Base-by-base conservation (phyloP, 1,140 invertebrate genomes). In the Meloidogyne chitwoodi region DNA sequence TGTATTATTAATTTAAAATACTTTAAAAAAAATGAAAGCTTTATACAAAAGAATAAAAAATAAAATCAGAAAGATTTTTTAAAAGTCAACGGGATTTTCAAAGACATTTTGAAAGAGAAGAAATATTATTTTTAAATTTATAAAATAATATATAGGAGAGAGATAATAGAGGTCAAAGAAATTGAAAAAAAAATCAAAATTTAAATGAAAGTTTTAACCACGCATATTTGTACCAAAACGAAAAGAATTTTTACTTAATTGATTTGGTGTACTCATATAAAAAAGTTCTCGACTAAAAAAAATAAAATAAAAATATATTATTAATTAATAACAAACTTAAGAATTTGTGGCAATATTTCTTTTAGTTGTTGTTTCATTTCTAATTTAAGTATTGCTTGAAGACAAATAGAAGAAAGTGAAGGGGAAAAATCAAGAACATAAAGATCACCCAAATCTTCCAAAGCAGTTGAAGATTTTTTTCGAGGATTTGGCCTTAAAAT, bases 371-470 rank as follows among this genome's bases (percentile, higher is more conserved):
- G 61, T 11, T 67, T 31, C 22, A 78, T 34, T 24, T 67, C 67
- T 11, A 31, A 71, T 19, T 68, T 38, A 41, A 78, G 24, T n/a
- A 78, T 44, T n/a, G 77, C 75, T 24, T 80, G 12, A n/a, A 34
- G 24, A 66, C 77, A 78, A 22, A 78, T 29, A 8, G 78, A 29
- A 26, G 29, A 44, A 34, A 78, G 74, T 24, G 75, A 74, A 38
- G 77, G 77, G 6, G 65, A 27, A 19, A 79, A 83, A 66, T 81
- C 80, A 14, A 81, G 65, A 26, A 81, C 78, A 61, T 63, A 80
- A 41, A 81, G 68, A 69, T 81, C 80, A 34, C 77, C 80, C 38
- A 81, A 63, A 74, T 81, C 80, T 22, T 77, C 41, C 29, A 81
- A 70, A 44, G 31, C 38, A 62, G 66, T 34, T 16, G 41, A 44